Evolutionary conservation across 2,888 invertebrate species (phyloP).

Genomic region (Callinectes sapidus): DNA sequence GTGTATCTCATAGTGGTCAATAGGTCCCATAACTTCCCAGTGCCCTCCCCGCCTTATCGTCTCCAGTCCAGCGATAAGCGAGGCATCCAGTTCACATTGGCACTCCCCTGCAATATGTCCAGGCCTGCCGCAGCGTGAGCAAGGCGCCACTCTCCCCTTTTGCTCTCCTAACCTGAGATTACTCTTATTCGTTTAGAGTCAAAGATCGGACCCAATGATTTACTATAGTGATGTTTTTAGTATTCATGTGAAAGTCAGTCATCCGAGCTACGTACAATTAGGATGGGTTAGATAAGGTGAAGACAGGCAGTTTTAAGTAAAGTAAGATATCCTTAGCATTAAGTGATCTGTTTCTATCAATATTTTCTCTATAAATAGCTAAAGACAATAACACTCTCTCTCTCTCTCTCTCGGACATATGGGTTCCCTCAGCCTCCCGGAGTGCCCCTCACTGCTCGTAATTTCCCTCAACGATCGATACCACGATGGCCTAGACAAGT

Average conservation of each 20-base stretch:
- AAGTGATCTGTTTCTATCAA: background rate
- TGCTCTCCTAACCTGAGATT: background rate
- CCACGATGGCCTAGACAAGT: background rate
- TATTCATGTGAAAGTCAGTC: background rate
- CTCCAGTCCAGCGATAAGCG: background rate
- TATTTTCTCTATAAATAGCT: too few relatives aligned
- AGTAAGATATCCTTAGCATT: too few relatives aligned
- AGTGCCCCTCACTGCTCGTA: background rate
- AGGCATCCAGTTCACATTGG: background rate
- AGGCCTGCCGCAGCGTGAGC: background rate
- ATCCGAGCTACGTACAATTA: too few relatives aligned
- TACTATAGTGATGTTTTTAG: background rate
- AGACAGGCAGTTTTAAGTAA: too few relatives aligned
- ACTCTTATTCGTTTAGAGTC: background rate
- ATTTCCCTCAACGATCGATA: conserved; percentile 6
- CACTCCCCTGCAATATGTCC: background rate
- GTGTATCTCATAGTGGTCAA: background rate
- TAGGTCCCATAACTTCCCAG: background rate
- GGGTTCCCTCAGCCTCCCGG: conserved; percentile 12
- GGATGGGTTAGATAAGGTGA: too few relatives aligned
- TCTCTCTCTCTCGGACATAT: conserved; percentile 7
- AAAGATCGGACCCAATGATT: background rate
- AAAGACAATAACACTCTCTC: too few relatives aligned
- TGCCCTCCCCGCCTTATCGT: background rate
- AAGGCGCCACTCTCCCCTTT: background rate